These are phyloP conservation scores for Apeira syringaria DNA, from an alignment of 2,888 invertebrate species.

Conservation along the genomic window DNA sequence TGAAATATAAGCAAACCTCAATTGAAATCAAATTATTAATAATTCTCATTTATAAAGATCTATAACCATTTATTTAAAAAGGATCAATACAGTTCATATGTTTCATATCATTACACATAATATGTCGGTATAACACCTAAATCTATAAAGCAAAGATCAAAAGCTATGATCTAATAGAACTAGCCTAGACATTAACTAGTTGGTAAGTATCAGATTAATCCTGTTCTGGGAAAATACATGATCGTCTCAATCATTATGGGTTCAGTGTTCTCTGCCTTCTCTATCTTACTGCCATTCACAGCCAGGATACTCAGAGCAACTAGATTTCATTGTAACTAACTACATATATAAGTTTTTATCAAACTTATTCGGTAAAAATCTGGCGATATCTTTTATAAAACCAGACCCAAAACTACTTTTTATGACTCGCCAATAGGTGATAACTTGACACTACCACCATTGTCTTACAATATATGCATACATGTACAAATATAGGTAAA, in stretches of 20 bases:
- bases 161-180: constrained; percentile 11
- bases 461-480: too few species aligned
- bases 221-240: constrained; percentile 5
- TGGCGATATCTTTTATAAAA: too few species aligned
- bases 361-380: too few species aligned
- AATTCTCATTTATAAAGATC: constrained; percentile 1
- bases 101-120: constrained; percentile 18
- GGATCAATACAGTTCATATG: constrained; percentile 10
- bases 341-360: too few species aligned
- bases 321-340: too few species aligned
- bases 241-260: constrained; percentile 1
- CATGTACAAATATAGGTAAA: too few species aligned
- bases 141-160: constrained; percentile 18
- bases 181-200: constrained; percentile 14
- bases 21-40: constrained; percentile 2
- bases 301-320: constrained; percentile 1
- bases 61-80: constrained; percentile 2
- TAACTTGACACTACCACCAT: too few species aligned
- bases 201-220: constrained; percentile 8
- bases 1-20: constrained; percentile 13
- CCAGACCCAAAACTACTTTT: too few species aligned
- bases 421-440: too few species aligned
- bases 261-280: not conserved
- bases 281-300: not conserved
- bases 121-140: constrained; percentile 11